These are phyloP conservation scores for Myotis myotis DNA, from an alignment of 2,797 vertebrate genomes.

Conservation along the genomic window DNA sequence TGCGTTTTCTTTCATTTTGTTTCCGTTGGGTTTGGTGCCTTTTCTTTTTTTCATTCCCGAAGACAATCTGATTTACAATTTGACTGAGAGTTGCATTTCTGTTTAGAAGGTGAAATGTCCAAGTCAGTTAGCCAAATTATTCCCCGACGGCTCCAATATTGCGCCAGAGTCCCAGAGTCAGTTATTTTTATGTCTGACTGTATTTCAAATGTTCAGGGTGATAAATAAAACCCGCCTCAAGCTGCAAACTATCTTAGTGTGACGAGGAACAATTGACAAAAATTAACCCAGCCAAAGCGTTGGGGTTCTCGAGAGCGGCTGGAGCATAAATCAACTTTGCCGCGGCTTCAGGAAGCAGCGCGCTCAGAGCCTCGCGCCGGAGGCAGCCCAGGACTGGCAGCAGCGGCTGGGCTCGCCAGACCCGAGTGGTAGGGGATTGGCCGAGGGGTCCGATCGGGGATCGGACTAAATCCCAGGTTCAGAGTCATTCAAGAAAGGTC, in stretches of 20 bases:
- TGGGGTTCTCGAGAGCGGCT: not conserved
- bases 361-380: fast-evolving
- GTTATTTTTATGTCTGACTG: constrained; percentile 77
- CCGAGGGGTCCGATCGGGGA: fast-evolving
- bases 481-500: not conserved
- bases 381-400: fast-evolving
- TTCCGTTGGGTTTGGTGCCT: constrained; percentile 39
- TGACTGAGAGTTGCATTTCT: constrained; percentile 73
- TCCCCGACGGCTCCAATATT: constrained; percentile 74
- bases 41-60: constrained; percentile 16
- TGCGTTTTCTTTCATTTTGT: constrained; percentile 64
- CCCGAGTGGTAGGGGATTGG: fast-evolving
- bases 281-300: constrained; percentile 66
- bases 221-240: constrained; percentile 72
- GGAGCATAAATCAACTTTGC: constrained; percentile 40
- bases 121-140: constrained; percentile 77
- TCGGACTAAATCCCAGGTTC: not conserved
- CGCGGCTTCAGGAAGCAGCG: not conserved
- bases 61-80: constrained; percentile 79
- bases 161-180: constrained; percentile 68
- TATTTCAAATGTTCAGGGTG: constrained; percentile 75
- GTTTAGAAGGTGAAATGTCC: constrained; percentile 77
- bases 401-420: fast-evolving
- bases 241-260: constrained; percentile 67
- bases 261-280: constrained; percentile 72